These are phyloP conservation scores for Cerastis rubricosa DNA, from an alignment of 2,888 invertebrate genomes.

Conservation along the genomic window DNA sequence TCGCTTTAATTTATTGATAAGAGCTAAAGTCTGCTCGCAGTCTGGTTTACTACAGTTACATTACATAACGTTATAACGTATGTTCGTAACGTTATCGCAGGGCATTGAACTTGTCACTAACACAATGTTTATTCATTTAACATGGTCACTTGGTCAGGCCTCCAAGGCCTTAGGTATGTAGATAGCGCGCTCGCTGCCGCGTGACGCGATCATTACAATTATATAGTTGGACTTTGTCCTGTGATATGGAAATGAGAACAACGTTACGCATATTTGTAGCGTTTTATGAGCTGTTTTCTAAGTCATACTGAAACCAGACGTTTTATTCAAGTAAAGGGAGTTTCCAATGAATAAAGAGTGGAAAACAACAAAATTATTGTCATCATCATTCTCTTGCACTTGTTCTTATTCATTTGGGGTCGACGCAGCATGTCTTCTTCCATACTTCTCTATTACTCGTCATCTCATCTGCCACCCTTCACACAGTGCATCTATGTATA, in stretches of 20 bases:
- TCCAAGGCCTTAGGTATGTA: background rate
- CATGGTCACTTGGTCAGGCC: background rate
- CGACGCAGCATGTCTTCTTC: no score
- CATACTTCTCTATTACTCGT: no score
- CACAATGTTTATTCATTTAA: background rate
- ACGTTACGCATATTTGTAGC: background rate
- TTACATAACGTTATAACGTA: background rate
- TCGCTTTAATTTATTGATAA: conserved; percentile 15
- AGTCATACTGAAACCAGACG: background rate
- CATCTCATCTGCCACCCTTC: no score
- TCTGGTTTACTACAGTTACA: conserved; percentile 22
- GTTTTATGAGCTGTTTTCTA: conserved; percentile 5
- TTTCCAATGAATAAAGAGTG: background rate
- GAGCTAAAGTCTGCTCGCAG: conserved; percentile 14
- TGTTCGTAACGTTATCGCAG: conserved; percentile 16
- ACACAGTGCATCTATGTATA: no score
- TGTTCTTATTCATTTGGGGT: no score
- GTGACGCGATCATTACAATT: background rate
- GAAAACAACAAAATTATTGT: background rate
- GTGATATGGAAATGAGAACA: background rate
- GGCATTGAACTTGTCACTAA: conserved; percentile 7
- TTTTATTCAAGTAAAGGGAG: background rate
- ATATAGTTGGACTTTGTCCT: conserved; percentile 7
- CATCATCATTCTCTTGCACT: no score
- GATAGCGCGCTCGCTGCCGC: background rate